phyloP scores from a whole-genome alignment of 2,888 invertebrate species.

The Tubulanus polymorphus region DNA sequence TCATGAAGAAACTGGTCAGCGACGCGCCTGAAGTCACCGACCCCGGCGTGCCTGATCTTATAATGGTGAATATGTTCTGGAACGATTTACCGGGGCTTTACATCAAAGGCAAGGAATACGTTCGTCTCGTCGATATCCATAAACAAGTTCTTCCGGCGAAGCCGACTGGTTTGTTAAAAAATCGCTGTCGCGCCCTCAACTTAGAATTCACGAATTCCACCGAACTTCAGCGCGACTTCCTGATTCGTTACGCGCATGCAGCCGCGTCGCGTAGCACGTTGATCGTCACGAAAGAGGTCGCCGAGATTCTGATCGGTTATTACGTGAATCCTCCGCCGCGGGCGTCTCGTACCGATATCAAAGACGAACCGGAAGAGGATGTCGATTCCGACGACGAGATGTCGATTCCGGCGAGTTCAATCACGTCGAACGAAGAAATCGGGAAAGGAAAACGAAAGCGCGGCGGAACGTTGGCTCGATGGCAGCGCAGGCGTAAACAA shows the following conservation, averaged over 20 bases:
- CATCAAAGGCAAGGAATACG: slow-evolving; percentile 38
- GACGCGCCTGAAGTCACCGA: neutral
- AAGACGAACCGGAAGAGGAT: neutral
- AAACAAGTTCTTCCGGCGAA: slow-evolving; percentile 52
- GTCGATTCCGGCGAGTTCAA: no score
- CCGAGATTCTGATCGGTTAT: slow-evolving; percentile 46
- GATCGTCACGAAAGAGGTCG: slow-evolving; percentile 45
- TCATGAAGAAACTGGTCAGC: neutral
- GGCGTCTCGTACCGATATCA: slow-evolving; percentile 15
- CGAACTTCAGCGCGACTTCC: slow-evolving; percentile 53
- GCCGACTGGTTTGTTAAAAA: slow-evolving; percentile 52
- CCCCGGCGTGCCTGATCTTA: slow-evolving; percentile 22
- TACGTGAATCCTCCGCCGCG: slow-evolving; percentile 46
- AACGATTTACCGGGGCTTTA: slow-evolving; percentile 51
- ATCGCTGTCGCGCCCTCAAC: slow-evolving; percentile 47
- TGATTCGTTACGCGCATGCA: slow-evolving; percentile 50
- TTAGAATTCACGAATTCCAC: slow-evolving; percentile 46
- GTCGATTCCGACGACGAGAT: neutral
- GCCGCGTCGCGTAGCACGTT: slow-evolving; percentile 50
- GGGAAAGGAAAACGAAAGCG: neutral
- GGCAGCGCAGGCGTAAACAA: no score
- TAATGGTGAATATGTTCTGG: slow-evolving; percentile 50
- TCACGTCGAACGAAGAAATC: no score
- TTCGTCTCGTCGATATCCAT: slow-evolving; percentile 51
- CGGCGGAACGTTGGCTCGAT: neutral